Evolutionary conservation across 2,113 vertebrate genomes (phyloP), one percentile per base, ranked within the genome.

Genomic region (Proterorhinus semilunaris): DNA sequence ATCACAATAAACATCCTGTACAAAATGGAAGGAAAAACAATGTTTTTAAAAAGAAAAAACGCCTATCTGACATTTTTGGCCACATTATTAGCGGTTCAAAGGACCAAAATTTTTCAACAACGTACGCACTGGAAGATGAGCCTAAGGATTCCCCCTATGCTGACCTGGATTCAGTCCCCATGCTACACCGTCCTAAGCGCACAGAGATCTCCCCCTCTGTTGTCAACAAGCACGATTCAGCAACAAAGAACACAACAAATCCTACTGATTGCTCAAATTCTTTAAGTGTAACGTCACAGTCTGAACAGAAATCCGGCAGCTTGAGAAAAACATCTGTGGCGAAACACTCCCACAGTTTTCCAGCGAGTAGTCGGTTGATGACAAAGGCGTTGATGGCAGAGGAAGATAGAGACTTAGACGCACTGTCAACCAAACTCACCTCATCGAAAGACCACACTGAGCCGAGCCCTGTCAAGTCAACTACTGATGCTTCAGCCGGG

Each of bases 111-210:
- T 72, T 74, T 15, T 69, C 79, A 64, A 69, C 75, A 58, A 54
- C 78, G n/a, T 47, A 36, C 69, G 51, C 85, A 27, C 69, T 83
- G 57, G 85, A 86, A 74, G 81, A 89, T 15, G 86, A 90, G 62
- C 74, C 72, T 3, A 72, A 73, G 75, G 90, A 91, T 71, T 91
- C 89, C 0, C 91, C 87, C 0, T 91, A 91, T 62, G 75, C 88
- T 11, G 90, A 92, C 72, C 88, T 92, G 47, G 90, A 92, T 68
- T 85, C 90, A 0, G 86, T 92, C 65, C 92, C 92, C 0, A 82
- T 87, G 72, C 88, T 92, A 48, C 82, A 90, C 57, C 90, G 91
- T 51, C 88, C 91, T 0, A 93, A 92, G 84, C 91, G 87, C 47
- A 74, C 82, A 4, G 69, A 88, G 0, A 36, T 79, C 15, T 74